Conservation (phyloP, 2,888 invertebrate species). For the Latheticus oryzae region DNA sequence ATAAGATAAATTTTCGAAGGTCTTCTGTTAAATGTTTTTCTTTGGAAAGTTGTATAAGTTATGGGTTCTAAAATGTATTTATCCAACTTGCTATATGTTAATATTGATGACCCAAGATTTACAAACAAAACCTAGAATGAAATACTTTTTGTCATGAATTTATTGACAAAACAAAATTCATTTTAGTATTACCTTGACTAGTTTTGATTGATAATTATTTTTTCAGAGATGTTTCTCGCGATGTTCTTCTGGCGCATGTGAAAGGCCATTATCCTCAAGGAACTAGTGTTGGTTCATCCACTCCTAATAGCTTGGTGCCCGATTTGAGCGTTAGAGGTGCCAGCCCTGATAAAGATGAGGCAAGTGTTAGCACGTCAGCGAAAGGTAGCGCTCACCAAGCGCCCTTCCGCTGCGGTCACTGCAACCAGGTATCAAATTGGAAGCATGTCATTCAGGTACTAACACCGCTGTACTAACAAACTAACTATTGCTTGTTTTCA, state of each 20-base stretch:
- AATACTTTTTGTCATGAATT: too few species aligned
- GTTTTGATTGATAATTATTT: too few species aligned
- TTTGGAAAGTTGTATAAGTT: too few species aligned
- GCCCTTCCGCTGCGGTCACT: conserved; percentile 80
- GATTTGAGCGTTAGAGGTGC: conserved; percentile 57
- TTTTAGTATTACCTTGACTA: too few species aligned
- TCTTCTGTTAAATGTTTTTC: too few species aligned
- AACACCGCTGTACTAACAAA: conserved; percentile 63
- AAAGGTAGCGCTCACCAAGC: conserved; percentile 67
- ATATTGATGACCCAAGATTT: too few species aligned
- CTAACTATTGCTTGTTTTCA: conserved; percentile 23
- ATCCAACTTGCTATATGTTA: too few species aligned
- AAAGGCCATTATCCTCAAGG: conserved; percentile 72
- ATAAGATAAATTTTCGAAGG: too few species aligned
- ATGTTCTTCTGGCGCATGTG: conserved; percentile 75
- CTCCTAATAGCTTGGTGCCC: conserved; percentile 41
- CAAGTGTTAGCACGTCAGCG: conserved; percentile 65
- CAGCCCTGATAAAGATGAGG: conserved; percentile 66
- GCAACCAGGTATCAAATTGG: conserved; percentile 86
- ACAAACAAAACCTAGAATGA: too few species aligned
- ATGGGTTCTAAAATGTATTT: too few species aligned
- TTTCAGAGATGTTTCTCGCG: conserved; percentile 75
- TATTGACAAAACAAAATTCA: too few species aligned
- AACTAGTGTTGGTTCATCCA: conserved; percentile 43
- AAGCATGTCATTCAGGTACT: conserved; percentile 87